Evolutionary conservation across 2,113 vertebrate genomes (phyloP).

Genomic region (human): DNA sequence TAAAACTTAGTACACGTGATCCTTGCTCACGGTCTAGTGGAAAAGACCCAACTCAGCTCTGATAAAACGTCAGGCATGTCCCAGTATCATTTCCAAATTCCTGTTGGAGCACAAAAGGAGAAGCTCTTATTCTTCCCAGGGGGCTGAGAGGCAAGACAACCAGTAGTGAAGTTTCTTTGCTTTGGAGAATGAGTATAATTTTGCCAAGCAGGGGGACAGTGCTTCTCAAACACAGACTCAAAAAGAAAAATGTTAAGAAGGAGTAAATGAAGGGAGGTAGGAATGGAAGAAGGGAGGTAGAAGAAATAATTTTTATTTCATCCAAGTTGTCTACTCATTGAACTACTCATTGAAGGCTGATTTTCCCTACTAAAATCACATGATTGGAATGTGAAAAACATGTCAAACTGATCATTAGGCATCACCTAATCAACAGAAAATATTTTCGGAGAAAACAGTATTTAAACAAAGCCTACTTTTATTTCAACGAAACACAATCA

Average conservation of each 20-base stretch:
- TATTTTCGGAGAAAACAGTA: background rate
- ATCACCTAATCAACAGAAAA: background rate
- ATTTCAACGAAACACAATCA: background rate
- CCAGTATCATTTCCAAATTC: background rate
- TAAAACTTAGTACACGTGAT: background rate
- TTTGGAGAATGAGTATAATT: background rate
- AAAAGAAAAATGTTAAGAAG: background rate
- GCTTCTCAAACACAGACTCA: background rate
- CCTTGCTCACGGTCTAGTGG: background rate
- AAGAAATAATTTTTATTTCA: background rate
- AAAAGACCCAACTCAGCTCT: background rate
- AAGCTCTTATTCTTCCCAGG: background rate
- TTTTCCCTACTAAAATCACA: conserved; percentile 1
- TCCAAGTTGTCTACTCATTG: background rate
- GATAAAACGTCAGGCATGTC: background rate
- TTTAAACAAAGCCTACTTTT: conserved; percentile 22
- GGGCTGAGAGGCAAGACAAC: background rate
- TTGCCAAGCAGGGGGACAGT: background rate
- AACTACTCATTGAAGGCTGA: background rate
- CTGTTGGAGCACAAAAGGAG: background rate
- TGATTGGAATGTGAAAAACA: background rate
- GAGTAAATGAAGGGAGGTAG: background rate
- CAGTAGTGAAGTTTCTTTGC: background rate
- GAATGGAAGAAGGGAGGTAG: background rate
- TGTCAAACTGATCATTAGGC: background rate